Conservation (phyloP, 2,113 vertebrate species). For the Cinclus cinclus region DNA sequence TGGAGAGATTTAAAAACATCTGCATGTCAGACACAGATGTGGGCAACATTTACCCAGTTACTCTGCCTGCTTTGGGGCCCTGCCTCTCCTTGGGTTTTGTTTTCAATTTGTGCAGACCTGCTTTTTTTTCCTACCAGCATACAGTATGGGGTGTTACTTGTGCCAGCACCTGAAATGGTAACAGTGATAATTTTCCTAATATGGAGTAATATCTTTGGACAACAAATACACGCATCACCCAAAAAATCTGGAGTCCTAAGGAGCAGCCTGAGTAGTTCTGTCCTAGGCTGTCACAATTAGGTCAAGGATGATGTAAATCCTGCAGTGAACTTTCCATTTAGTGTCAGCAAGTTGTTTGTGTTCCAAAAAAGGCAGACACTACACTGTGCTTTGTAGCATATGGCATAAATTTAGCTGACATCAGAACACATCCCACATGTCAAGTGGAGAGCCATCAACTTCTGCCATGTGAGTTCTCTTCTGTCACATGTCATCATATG, state of each 20-base stretch:
- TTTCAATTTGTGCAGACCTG: not conserved
- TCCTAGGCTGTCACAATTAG: conserved; percentile 37
- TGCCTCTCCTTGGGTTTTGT: not conserved
- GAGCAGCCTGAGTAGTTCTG: conserved; percentile 28
- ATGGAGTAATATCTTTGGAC: not conserved
- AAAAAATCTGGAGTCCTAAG: not conserved
- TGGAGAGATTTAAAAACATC: conserved; percentile 38
- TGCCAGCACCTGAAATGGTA: conserved; percentile 25
- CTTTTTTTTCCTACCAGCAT: not conserved
- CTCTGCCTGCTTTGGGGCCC: not conserved
- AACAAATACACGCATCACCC: not conserved
- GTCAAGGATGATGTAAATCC: conserved; percentile 62
- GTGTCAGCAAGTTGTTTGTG: conserved; percentile 33
- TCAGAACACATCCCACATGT: conserved; percentile 17
- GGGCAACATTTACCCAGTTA: conserved; percentile 22
- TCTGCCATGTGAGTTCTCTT: not conserved
- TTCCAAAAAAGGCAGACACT: conserved; percentile 50
- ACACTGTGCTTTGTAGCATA: not conserved
- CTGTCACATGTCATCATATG: not conserved
- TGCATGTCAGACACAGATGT: conserved; percentile 28
- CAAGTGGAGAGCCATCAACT: not conserved
- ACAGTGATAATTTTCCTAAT: conserved; percentile 5
- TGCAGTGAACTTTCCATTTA: conserved; percentile 48
- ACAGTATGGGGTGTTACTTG: not conserved
- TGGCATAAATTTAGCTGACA: conserved; percentile 54